A percentile compares a stretch with the other conserved stretches of the same genome.
phyloP scores from a whole-genome alignment of 2,113 vertebrate genomes.

The Pica pica region DNA sequence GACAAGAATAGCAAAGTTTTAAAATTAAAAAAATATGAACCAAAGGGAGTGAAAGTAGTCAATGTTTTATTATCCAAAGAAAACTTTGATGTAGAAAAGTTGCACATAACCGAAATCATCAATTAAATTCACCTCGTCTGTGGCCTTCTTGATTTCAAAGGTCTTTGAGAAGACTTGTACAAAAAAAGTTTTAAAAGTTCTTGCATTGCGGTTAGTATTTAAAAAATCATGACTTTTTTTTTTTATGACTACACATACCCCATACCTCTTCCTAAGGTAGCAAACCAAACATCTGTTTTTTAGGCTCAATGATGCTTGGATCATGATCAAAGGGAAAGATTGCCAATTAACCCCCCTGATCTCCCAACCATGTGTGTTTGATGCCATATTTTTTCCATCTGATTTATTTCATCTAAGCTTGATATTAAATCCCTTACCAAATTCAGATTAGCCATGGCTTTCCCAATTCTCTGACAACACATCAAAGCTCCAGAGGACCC shows the following conservation, averaged over 20 bases:
- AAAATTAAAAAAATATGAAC: slow-evolving; percentile 1
- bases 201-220: background rate
- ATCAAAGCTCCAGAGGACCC: slow-evolving; percentile 24
- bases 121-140: slow-evolving; percentile 16
- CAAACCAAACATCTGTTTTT: slow-evolving; percentile 44
- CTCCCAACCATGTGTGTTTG: background rate
- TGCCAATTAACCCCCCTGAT: slow-evolving; percentile 44
- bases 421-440: slow-evolving; percentile 38
- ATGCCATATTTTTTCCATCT: slow-evolving; percentile 39
- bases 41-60: background rate
- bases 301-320: slow-evolving; percentile 1
- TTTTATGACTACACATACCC: background rate
- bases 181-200: slow-evolving; percentile 14
- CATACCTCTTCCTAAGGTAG: background rate
- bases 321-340: slow-evolving; percentile 39
- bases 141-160: slow-evolving; percentile 17
- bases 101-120: background rate
- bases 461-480: slow-evolving; percentile 1
- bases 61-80: slow-evolving; percentile 16
- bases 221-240: slow-evolving; percentile 2
- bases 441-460: slow-evolving; percentile 18
- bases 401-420: slow-evolving; percentile 25
- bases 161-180: background rate
- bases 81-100: slow-evolving; percentile 3
- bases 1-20: background rate